phyloP scores from a whole-genome alignment of 2,113 vertebrate species.

The Psephotus haematonotus region DNA sequence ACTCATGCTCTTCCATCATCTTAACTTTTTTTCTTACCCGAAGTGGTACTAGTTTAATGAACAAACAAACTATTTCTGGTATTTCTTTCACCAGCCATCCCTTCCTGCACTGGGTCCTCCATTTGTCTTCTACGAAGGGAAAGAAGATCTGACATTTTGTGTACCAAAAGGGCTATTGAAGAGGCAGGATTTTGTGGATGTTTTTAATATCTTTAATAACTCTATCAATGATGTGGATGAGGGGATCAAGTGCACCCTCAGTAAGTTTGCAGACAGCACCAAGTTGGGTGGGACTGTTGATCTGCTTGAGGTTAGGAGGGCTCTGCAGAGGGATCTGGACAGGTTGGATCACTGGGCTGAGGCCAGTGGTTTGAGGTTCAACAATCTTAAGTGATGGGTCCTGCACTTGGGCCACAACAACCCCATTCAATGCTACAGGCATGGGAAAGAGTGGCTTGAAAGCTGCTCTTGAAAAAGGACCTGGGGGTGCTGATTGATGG shows the following conservation, averaged over 20 bases:
- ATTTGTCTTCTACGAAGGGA: background rate
- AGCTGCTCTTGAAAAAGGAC: background rate
- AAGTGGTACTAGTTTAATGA: background rate
- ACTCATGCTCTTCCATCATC: background rate
- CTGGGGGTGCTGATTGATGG: accelerated
- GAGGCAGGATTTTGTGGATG: background rate
- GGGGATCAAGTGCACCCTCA: accelerated
- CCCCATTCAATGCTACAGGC: background rate
- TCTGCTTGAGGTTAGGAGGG: background rate
- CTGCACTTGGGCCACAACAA: background rate
- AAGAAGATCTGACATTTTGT: background rate
- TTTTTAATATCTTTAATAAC: background rate
- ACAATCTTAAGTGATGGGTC: background rate
- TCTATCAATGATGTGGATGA: background rate
- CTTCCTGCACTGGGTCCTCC: background rate
- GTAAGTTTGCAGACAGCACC: background rate
- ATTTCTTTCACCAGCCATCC: background rate
- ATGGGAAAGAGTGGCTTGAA: background rate
- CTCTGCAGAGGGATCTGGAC: background rate
- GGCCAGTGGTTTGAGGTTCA: background rate
- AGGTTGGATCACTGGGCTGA: accelerated
- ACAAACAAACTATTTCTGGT: background rate
- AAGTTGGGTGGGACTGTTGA: background rate
- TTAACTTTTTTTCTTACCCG: background rate
- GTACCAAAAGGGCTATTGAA: background rate